These are phyloP conservation scores for Drosophila longiperda DNA, from an alignment of 2,888 invertebrate species.

Conservation along the genomic window DNA sequence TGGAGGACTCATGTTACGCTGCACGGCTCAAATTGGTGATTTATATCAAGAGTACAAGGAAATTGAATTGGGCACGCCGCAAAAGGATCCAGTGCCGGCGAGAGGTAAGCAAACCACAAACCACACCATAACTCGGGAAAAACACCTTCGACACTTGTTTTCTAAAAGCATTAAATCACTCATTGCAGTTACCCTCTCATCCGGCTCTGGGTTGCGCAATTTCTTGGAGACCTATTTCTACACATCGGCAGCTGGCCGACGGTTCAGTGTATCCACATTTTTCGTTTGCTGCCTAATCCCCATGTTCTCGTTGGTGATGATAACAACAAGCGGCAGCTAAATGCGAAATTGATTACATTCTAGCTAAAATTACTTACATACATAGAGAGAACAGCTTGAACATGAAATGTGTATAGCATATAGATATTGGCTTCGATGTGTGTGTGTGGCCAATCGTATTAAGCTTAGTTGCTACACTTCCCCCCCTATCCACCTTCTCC, in stretches of 20 bases:
- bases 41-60: constrained; percentile 90
- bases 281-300: constrained; percentile 37
- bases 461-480: constrained; percentile 34
- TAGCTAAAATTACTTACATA: constrained; percentile 35
- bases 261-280: constrained; percentile 3
- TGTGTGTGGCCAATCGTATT: constrained; percentile 37
- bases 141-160: constrained; percentile 36
- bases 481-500: background rate
- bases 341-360: constrained; percentile 42
- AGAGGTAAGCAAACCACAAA: constrained; percentile 88
- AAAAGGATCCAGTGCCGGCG: constrained; percentile 91
- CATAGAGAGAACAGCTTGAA: constrained; percentile 38
- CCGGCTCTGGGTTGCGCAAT: constrained; percentile 79
- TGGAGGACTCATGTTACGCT: constrained; percentile 88
- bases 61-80: constrained; percentile 89
- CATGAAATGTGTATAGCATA: constrained; percentile 63
- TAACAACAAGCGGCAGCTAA: constrained; percentile 54
- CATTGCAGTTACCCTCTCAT: constrained; percentile 83
- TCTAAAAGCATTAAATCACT: constrained; percentile 36
- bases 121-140: constrained; percentile 21
- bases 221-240: constrained; percentile 83
- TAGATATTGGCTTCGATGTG: constrained; percentile 47
- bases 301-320: constrained; percentile 41
- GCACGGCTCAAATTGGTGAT: constrained; percentile 89
- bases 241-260: constrained; percentile 61